These are phyloP conservation scores for Felis catus DNA, from an alignment of 2,113 vertebrate genomes.

Conservation along the genomic window DNA sequence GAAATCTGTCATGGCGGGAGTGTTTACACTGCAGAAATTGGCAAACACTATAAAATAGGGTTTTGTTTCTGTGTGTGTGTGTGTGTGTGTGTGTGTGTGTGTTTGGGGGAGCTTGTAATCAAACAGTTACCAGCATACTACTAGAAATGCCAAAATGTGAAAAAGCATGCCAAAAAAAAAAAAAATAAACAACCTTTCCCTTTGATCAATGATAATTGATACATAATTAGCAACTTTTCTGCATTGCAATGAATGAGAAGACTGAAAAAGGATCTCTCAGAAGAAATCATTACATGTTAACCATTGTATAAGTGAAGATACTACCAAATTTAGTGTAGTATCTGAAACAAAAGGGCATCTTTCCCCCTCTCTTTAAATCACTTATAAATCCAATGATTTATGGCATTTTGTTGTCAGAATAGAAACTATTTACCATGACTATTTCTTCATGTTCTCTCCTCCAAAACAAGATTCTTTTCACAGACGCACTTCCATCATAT, in stretches of 20 bases:
- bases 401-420: not conserved
- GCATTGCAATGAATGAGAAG: not conserved
- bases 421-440: not conserved
- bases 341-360: not conserved
- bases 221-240: not conserved
- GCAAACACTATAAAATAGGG: slow-evolving; percentile 7
- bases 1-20: slow-evolving; percentile 29
- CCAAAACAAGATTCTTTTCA: slow-evolving; percentile 39
- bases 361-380: not conserved
- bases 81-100: not conserved
- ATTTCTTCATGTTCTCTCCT: not conserved
- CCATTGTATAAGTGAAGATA: not conserved
- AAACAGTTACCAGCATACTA: not conserved
- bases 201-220: not conserved
- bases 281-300: not conserved
- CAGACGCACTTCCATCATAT: not conserved
- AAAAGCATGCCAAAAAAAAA: not conserved
- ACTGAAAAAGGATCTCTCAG: not conserved
- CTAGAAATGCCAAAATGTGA: not conserved
- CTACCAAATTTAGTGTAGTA: not conserved
- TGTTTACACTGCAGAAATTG: slow-evolving; percentile 41
- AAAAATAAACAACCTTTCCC: not conserved
- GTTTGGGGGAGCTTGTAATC: not conserved
- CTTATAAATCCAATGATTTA: not conserved
- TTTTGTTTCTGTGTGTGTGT: not conserved